A percentile compares a stretch with the other conserved stretches of the same genome.
These are phyloP conservation scores for Pseudobourletiella spinata DNA, from an alignment of 1,140 invertebrate species.

Conservation along the genomic window DNA sequence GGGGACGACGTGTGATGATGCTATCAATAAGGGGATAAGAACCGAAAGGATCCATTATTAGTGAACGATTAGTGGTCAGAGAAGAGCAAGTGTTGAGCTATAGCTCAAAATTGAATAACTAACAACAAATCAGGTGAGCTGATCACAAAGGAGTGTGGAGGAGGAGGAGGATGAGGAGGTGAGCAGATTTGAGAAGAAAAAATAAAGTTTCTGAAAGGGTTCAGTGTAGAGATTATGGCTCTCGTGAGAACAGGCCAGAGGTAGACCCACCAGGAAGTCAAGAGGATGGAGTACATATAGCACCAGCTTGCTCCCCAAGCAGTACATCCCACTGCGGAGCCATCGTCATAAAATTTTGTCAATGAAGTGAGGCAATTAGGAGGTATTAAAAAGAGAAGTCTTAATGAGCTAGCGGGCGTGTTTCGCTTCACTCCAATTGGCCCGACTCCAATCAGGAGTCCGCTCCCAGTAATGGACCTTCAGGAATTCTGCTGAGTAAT, in stretches of 20 bases:
- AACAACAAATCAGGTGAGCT: no score
- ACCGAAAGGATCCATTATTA: no score
- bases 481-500: slow-evolving; percentile 27
- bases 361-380: slow-evolving; percentile 27
- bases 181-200: no score
- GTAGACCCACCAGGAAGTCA: slow-evolving; percentile 1
- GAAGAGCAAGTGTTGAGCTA: no score
- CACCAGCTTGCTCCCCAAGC: no score
- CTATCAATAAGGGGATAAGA: no score
- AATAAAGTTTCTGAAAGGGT: no score
- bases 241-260: background rate
- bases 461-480: background rate
- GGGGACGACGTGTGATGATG: no score
- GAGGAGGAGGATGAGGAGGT: no score
- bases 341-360: slow-evolving; percentile 25
- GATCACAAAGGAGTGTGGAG: background rate
- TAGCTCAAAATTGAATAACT: no score
- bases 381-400: slow-evolving; percentile 11
- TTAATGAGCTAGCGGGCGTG: slow-evolving; percentile 23
- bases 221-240: no score
- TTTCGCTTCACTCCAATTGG: slow-evolving; percentile 23
- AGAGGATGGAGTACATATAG: background rate
- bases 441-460: slow-evolving; percentile 6
- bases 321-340: background rate
- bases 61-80: no score